Evolutionary conservation across 2,888 invertebrate species (phyloP).

Genomic region (Latheticus oryzae): DNA sequence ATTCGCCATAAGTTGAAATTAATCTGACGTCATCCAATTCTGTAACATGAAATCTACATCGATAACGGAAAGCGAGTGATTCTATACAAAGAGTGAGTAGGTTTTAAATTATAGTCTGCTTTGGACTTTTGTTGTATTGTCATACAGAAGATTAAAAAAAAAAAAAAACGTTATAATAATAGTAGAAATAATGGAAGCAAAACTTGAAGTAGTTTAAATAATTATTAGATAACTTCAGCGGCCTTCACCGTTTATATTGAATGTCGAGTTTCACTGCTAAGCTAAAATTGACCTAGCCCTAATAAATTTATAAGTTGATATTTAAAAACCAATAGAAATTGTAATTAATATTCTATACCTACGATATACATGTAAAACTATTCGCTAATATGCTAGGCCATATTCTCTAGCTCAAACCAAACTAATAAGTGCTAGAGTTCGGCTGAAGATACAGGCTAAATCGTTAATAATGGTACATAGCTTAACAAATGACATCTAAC

Average conservation of each 20-base stretch:
- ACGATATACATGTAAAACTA: too few species aligned
- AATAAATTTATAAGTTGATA: slow-evolving; percentile 5
- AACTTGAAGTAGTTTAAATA: slow-evolving; percentile 10
- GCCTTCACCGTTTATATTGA: slow-evolving; percentile 14
- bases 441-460: too few species aligned
- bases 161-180: too few species aligned
- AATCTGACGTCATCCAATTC: slow-evolving; percentile 19
- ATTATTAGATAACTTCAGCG: slow-evolving; percentile 16
- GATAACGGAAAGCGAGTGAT: not conserved
- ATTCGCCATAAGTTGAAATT: slow-evolving; percentile 11
- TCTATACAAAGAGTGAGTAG: slow-evolving; percentile 13
- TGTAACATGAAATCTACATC: slow-evolving; percentile 1
- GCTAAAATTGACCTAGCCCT: slow-evolving; percentile 14
- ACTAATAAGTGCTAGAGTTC: too few species aligned
- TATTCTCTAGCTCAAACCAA: too few species aligned
- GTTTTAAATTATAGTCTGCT: slow-evolving; percentile 25
- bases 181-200: too few species aligned
- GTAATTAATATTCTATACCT: too few species aligned
- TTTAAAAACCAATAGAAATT: not conserved
- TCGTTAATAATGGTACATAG: too few species aligned
- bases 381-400: too few species aligned
- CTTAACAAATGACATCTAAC: too few species aligned
- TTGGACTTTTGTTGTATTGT: not conserved
- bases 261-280: slow-evolving; percentile 19
- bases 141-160: too few species aligned